Evolutionary conservation across 2,113 vertebrate species (phyloP).

Genomic region (Periophthalmodon schlosseri): DNA sequence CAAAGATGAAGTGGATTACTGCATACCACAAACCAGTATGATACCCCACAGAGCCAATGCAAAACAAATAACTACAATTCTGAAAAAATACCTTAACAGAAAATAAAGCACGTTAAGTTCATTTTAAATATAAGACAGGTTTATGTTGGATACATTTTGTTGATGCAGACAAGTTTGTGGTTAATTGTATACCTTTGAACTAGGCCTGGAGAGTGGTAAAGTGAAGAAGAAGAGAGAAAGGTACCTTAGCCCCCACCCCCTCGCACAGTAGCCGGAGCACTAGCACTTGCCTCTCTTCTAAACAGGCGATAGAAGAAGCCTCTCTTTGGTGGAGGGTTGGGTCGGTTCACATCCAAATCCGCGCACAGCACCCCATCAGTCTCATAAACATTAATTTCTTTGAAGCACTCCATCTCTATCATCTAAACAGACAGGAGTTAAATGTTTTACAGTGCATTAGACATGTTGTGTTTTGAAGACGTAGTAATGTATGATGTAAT

Average conservation of each 20-base stretch:
- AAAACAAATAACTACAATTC: no score
- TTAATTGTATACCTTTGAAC: slow-evolving; percentile 30
- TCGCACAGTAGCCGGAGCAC: slow-evolving; percentile 68
- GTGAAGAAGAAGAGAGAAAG: slow-evolving; percentile 54
- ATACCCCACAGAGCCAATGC: not conserved
- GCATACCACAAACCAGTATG: not conserved
- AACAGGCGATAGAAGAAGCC: slow-evolving; percentile 88
- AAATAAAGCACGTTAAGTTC: not conserved
- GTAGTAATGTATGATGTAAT: slow-evolving; percentile 46
- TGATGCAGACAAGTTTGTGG: not conserved
- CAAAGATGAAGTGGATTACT: not conserved
- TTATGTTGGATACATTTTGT: not conserved
- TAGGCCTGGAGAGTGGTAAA: slow-evolving; percentile 35
- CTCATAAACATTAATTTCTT: slow-evolving; percentile 86
- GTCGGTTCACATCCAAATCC: slow-evolving; percentile 73
- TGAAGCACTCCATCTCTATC: slow-evolving; percentile 93
- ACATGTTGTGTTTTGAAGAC: slow-evolving; percentile 3
- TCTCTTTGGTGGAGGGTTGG: slow-evolving; percentile 79
- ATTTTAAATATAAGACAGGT: not conserved
- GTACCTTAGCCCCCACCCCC: slow-evolving; percentile 81
- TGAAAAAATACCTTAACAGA: no score
- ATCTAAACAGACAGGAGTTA: slow-evolving; percentile 71
- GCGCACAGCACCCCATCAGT: slow-evolving; percentile 74
- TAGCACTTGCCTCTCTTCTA: slow-evolving; percentile 85
- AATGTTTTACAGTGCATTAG: not conserved